phyloP scores from a whole-genome alignment of 2,797 vertebrate genomes.

The Synanceia verrucosa region DNA sequence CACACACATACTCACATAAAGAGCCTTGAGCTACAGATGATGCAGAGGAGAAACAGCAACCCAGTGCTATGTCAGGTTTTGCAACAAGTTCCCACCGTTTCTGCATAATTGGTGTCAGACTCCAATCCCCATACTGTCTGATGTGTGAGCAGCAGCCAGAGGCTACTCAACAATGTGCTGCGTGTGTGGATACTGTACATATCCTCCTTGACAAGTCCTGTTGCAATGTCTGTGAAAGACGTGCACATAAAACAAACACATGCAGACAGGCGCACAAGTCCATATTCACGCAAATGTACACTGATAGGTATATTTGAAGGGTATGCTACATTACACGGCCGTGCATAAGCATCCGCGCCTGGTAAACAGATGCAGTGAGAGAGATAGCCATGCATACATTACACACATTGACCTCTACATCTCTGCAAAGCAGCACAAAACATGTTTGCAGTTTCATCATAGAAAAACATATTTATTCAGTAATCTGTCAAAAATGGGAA shows the following conservation, averaged over 20 bases:
- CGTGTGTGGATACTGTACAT: conserved; percentile 59
- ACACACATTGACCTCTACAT: conserved; percentile 3
- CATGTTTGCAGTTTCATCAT: conserved; percentile 4
- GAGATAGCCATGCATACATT: neutral
- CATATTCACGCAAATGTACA: conserved; percentile 28
- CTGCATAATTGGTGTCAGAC: conserved; percentile 81
- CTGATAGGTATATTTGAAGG: conserved; percentile 33
- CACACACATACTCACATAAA: neutral
- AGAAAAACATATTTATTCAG: neutral
- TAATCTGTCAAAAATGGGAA: conserved; percentile 4
- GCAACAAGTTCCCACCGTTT: conserved; percentile 70
- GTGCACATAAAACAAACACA: conserved; percentile 46
- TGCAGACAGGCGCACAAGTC: conserved; percentile 34
- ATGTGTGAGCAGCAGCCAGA: conserved; percentile 67
- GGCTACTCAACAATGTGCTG: conserved; percentile 55
- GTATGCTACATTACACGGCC: conserved; percentile 3
- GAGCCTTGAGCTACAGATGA: conserved; percentile 61
- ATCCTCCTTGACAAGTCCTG: conserved; percentile 65
- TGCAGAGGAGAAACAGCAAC: conserved; percentile 59
- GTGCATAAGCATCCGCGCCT: neutral
- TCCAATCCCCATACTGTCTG: conserved; percentile 66
- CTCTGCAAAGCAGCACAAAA: neutral
- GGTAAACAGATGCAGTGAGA: neutral
- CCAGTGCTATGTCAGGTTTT: conserved; percentile 63
- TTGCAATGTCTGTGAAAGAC: conserved; percentile 40